Conservation (phyloP, 2,113 vertebrate species). For the Drymodes brunneopygia region DNA sequence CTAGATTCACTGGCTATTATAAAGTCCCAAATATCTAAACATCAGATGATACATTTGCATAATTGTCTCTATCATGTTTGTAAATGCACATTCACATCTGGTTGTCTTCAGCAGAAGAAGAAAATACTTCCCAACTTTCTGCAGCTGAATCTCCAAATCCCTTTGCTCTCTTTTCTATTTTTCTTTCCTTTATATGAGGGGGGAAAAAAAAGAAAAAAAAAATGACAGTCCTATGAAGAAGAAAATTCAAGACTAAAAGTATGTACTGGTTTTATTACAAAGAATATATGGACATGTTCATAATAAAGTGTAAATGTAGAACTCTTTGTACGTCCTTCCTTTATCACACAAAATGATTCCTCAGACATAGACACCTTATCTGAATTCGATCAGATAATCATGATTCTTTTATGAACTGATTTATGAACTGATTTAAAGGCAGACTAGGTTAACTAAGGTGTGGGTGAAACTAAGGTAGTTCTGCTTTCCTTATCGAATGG, state of each 20-base stretch:
- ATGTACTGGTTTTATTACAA: background rate
- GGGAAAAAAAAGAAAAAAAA: background rate
- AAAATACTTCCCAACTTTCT: background rate
- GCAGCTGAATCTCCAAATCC: background rate
- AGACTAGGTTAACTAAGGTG: background rate
- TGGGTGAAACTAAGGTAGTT: background rate
- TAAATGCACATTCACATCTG: background rate
- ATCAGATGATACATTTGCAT: background rate
- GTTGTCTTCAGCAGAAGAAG: background rate
- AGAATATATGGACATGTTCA: background rate
- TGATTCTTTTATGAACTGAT: background rate
- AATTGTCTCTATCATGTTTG: background rate
- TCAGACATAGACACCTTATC: background rate
- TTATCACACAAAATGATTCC: background rate
- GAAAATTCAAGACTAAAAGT: background rate
- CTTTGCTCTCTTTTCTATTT: background rate
- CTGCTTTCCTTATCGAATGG: fast-evolving
- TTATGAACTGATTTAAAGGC: background rate
- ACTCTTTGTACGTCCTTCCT: background rate
- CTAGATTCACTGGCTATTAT: background rate
- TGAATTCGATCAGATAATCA: background rate
- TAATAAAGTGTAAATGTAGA: background rate
- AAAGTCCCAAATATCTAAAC: background rate
- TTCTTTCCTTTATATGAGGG: background rate
- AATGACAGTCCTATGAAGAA: background rate